phyloP scores from a whole-genome alignment of 2,888 invertebrate genomes.

The Entomobrya proxima region DNA sequence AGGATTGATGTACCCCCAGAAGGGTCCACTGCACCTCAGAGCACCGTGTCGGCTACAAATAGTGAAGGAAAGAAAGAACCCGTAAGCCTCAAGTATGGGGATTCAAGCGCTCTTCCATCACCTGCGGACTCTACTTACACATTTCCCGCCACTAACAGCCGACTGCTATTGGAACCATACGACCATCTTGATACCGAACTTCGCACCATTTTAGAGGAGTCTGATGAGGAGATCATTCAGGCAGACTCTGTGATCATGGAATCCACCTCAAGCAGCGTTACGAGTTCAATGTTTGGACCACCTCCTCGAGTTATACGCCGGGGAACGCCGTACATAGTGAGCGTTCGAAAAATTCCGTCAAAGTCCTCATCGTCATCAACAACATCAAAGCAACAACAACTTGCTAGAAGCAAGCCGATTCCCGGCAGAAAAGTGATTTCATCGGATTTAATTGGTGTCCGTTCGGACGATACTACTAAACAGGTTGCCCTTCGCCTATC shows the following conservation, averaged over 20 bases:
- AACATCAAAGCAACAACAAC: not conserved
- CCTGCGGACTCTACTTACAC: not conserved
- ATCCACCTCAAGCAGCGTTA: too few species aligned
- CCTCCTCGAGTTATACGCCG: not conserved
- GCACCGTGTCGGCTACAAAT: too few species aligned
- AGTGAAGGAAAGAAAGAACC: not conserved
- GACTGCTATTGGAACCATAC: not conserved
- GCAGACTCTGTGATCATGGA: too few species aligned
- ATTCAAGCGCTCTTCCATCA: not conserved
- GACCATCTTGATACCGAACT: not conserved
- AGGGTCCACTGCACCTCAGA: not conserved
- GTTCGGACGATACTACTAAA: not conserved
- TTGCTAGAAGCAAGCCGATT: not conserved
- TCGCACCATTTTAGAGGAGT: not conserved
- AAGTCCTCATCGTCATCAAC: not conserved
- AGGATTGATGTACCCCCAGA: too few species aligned
- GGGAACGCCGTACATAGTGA: not conserved
- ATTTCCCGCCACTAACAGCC: not conserved
- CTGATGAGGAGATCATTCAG: not conserved
- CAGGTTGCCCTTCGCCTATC: not conserved
- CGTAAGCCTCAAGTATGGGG: not conserved
- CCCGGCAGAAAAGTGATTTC: not conserved
- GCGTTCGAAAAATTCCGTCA: not conserved
- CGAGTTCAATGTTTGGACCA: not conserved
- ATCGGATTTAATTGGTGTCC: not conserved